Base-by-base conservation (phyloP, 2,888 invertebrate genomes). In the Acanthosepion lycidas region DNA sequence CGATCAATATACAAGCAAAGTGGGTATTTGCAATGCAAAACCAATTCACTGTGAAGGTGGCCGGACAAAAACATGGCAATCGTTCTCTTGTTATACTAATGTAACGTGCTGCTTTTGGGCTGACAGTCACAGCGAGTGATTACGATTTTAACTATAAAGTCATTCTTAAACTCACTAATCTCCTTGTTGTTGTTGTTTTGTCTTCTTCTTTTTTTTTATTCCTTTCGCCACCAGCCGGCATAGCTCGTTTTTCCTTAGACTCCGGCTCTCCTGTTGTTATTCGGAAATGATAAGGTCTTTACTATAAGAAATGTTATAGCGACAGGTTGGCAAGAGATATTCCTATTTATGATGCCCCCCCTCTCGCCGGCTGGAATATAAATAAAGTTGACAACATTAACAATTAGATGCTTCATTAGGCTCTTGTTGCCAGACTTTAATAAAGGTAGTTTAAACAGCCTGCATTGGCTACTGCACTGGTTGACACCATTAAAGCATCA, bases 1-100 rank as follows among this genome's bases (percentile, higher is more conserved):
- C 78, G 78, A 78, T 78, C 78, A n/a, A 78, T 78, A 78, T 78
- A 78, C 78, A 78, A n/a, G 78, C 78, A 78, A 78, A 78, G n/a
- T n/a, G 78, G 8, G n/a, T 33, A 78, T 78, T 78, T 78, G 78
- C 78, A 78, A 78, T 78, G 78, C 78, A 78, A 78, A 78, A 78
- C n/a, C 78, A 78, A 33, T 78, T 78, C 78, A 78, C 78, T 78
- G 78, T 78, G n/a, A 78, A 78, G 12, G 78, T n/a, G 78, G 9
- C 78, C 78, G 78, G 78, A 78, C 78, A 78, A 78, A 78, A 78
- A 78, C 78, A 78, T 78, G 78, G 78, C 78, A 78, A 78, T 78
- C 78, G 78, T n/a, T 78, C 78, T n/a, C 78, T 78, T 78, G 78
- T 78, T 78, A n/a, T 15, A 78, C 78, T 78, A 78, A 78, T 78